Conservation (phyloP, 2,888 invertebrate genomes). For the Leptothorax acervorum region DNA sequence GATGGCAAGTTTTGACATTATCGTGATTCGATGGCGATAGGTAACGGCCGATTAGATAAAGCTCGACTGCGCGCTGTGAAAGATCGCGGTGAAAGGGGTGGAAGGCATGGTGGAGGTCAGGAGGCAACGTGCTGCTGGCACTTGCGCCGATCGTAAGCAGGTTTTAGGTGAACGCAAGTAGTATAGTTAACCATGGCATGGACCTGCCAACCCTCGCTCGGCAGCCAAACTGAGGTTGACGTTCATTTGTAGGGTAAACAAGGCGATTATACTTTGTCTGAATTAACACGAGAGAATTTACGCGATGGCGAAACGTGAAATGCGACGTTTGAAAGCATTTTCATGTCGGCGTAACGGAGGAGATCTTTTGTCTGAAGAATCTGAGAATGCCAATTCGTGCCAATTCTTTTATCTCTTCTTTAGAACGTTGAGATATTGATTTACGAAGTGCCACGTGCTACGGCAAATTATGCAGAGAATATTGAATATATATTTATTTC, state of each 20-base stretch:
- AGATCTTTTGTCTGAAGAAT: not conserved
- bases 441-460: constrained; percentile 37
- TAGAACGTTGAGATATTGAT: constrained; percentile 35
- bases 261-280: constrained; percentile 21
- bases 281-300: constrained; percentile 16
- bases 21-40: not conserved
- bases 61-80: not conserved
- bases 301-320: not conserved
- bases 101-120: constrained; percentile 56
- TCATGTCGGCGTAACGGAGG: not conserved
- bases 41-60: not conserved
- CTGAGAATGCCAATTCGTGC: constrained; percentile 23
- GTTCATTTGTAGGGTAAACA: constrained; percentile 18
- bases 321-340: constrained; percentile 35
- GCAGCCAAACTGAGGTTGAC: not conserved
- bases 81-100: constrained; percentile 48
- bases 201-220: constrained; percentile 11
- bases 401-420: constrained; percentile 21
- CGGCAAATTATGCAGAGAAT: not conserved
- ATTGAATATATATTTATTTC: constrained; percentile 1
- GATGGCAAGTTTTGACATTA: not conserved
- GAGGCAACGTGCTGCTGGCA: constrained; percentile 53
- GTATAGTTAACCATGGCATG: not conserved
- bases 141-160: constrained; percentile 33
- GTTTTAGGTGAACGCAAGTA: not conserved